Conservation (phyloP, 2,797 vertebrate genomes). For the Echeneis naucrates region DNA sequence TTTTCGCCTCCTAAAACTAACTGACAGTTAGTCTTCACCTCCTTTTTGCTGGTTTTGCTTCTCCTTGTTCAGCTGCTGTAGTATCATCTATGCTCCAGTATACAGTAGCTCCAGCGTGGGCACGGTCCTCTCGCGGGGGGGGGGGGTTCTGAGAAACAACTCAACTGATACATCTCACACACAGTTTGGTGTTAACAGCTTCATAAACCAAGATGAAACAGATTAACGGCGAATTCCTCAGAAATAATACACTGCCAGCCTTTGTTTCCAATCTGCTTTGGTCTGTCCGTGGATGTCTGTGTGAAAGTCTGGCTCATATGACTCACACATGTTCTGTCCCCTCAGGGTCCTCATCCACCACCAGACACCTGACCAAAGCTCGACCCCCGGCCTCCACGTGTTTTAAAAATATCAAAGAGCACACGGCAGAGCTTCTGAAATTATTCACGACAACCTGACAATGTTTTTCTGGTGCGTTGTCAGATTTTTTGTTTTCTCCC, state of each 20-base stretch:
- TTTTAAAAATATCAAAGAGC: conserved; percentile 50
- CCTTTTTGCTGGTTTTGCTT: neutral
- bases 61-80: conserved; percentile 3
- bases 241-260: conserved; percentile 53
- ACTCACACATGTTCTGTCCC: conserved; percentile 68
- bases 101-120: conserved; percentile 30
- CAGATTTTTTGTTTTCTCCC: neutral
- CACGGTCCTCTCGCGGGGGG: conserved; percentile 46
- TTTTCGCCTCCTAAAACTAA: too few species aligned
- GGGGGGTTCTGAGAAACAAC: conserved; percentile 52
- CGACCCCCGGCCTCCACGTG: conserved; percentile 30
- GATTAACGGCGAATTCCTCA: conserved; percentile 63
- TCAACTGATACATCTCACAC: conserved; percentile 20
- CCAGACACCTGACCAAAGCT: conserved; percentile 65
- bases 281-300: conserved; percentile 41
- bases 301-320: conserved; percentile 65
- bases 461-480: neutral
- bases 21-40: too few species aligned
- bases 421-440: conserved; percentile 12
- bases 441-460: conserved; percentile 19
- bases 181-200: conserved; percentile 32
- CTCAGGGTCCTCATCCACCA: conserved; percentile 59
- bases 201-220: conserved; percentile 56
- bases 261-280: conserved; percentile 69
- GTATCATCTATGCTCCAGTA: neutral